Evolutionary conservation across 2,113 vertebrate species (phyloP), one percentile per base, ranked within the genome.

Genomic region (Lophura nycthemera): DNA sequence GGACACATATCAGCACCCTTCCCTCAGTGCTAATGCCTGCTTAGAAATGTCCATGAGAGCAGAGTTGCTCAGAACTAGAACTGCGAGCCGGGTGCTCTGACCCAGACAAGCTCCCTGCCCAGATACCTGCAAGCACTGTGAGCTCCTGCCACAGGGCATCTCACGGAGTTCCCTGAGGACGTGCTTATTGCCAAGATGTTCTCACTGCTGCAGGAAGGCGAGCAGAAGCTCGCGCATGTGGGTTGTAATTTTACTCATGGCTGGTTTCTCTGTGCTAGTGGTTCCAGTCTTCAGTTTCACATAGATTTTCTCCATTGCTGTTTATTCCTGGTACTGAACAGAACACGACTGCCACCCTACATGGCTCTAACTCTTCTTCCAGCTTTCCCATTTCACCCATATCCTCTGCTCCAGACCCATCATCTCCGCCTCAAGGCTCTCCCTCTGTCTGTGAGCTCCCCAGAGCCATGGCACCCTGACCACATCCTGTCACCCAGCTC

Each of bases 251-350:
- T 93, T 94, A 80, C 22, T 90, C 83, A 66, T 75, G 69, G 78
- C 69, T 91, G 81, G 88, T 95, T 96, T 95, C 94, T 89, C 30
- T 91, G 17, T 48, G 83, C 81, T 89, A 95, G 79, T 84, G 36
- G 85, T 65, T 93, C 70, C 45, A 81, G 71, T 88, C 69, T 54
- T 80, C 54, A 4, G 64, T 91, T 92, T 90, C 84, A 83, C 63
- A 63, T 85, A 86, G 43, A 36, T 80, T 93, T 94, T 85, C 73
- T 86, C 67, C 1, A 0, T 48, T 7, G 3, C 86, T 76, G 13
- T 92, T 96, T 91, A 92, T 89, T 93, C 29, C 13, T 77, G 34
- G 61, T 42, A 74, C 13, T 79, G 81, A 88, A 78, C 43, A 43
- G 63, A 91, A 88, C 34, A 86, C 2, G 4, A 65, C 54, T 48